phyloP scores from a whole-genome alignment of 2,888 invertebrate genomes.

The Trichogramma dendrolimi region DNA sequence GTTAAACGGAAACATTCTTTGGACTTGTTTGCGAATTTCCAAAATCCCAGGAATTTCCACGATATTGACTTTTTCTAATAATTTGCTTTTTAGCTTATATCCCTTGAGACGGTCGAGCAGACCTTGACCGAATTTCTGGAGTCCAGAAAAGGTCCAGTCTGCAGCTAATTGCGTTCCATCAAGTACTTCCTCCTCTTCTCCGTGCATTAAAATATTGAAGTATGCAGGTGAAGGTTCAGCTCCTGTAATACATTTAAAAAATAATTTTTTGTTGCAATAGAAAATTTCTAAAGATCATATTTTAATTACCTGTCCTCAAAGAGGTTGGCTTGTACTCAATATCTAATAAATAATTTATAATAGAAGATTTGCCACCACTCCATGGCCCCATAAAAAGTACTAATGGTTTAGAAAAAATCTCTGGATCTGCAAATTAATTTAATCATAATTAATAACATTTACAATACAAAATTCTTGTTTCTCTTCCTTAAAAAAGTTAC shows the following conservation, averaged over 20 bases:
- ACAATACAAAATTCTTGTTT: neutral
- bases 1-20: slow-evolving; percentile 89
- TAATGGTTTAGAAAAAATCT: slow-evolving; percentile 90
- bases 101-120: slow-evolving; percentile 84
- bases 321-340: slow-evolving; percentile 80
- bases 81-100: slow-evolving; percentile 72
- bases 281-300: slow-evolving; percentile 6
- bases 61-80: slow-evolving; percentile 89
- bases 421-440: slow-evolving; percentile 63
- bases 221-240: slow-evolving; percentile 92
- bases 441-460: neutral
- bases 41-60: slow-evolving; percentile 94
- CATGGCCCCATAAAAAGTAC: slow-evolving; percentile 93
- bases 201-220: slow-evolving; percentile 87
- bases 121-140: slow-evolving; percentile 93
- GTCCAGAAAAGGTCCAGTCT: slow-evolving; percentile 87
- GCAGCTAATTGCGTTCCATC: slow-evolving; percentile 93
- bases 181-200: slow-evolving; percentile 77
- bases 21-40: slow-evolving; percentile 89
- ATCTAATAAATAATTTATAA: slow-evolving; percentile 86
- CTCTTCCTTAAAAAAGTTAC: slow-evolving; percentile 40
- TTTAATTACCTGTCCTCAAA: slow-evolving; percentile 73
- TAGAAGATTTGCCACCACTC: slow-evolving; percentile 93
- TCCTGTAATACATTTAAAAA: slow-evolving; percentile 56
- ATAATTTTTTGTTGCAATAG: slow-evolving; percentile 5